Evolutionary conservation across 2,113 vertebrate genomes (phyloP), one percentile per base, ranked within the genome.

Genomic region (Solenodon paradoxus): DNA sequence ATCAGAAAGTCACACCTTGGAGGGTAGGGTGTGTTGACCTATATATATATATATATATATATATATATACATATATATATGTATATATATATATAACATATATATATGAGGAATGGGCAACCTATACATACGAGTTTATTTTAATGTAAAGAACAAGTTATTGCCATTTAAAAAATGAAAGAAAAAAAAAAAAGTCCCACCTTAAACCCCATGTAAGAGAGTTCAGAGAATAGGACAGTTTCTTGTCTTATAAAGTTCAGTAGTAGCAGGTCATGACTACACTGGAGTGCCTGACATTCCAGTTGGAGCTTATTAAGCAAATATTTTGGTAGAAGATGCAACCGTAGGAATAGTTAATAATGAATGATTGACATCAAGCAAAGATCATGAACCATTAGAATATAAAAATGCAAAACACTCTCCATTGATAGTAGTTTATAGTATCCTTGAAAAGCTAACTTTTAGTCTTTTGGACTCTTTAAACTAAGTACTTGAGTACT

Each of bases 101-200:
- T n/a, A n/a, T n/a, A n/a, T n/a, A n/a, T n/a, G n/a, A n/a, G n/a
- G n/a, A n/a, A n/a, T n/a, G n/a, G n/a, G n/a, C n/a, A n/a, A n/a
- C n/a, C n/a, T n/a, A n/a, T n/a, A n/a, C n/a, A n/a, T n/a, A n/a
- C n/a, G n/a, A n/a, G n/a, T n/a, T n/a, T n/a, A n/a, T n/a, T n/a
- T n/a, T n/a, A n/a, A n/a, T n/a, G n/a, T n/a, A n/a, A n/a, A n/a
- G n/a, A n/a, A n/a, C n/a, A n/a, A n/a, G n/a, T n/a, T n/a, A n/a
- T n/a, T n/a, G n/a, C n/a, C n/a, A n/a, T n/a, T n/a, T n/a, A n/a
- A n/a, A n/a, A n/a, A n/a, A n/a, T n/a, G n/a, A n/a, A n/a, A n/a
- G n/a, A n/a, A n/a, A n/a, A n/a, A n/a, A n/a, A n/a, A n/a, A 98
- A 96, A 98, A 98, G 97, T 98, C 98, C 81, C 98, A 98, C 57